Base-by-base conservation (phyloP, 1,140 invertebrate species). In the Drosophila suzukii region DNA sequence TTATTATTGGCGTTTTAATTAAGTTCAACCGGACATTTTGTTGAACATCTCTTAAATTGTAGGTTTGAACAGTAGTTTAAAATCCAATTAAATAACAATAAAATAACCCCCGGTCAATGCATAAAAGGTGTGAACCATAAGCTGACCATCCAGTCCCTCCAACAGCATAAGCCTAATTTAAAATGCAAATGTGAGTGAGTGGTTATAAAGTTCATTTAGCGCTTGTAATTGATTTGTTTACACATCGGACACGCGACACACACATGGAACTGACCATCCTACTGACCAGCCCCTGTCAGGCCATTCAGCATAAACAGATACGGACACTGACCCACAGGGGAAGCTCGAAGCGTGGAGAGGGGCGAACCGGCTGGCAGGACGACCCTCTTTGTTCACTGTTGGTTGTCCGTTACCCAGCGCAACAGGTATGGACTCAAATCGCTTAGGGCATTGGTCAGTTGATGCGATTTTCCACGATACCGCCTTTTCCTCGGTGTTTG, bases 211-310 rank as follows among this genome's bases (percentile, higher is more conserved):
- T 78, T 78, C 75, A 82, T 88, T 86, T 88, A 76, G 79, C 72
- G 84, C 27, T 67, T 62, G 73, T 89, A 89, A 83, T 88, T 83
- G 83, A 88, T 83, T 89, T 89, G 83, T 88, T 88, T 89, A 67
- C 72, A 59, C 75, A 46, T 10, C 55, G 71, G 60, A 71, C 81
- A 85, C 78, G 78, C 77, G 59, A 85, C 79, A 75, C 55, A 75
- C 50, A 71, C 78, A 57, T 62, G 41, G 56, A 79, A 51, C 62
- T 76, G 74, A 76, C 62, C 73, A 54, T 53, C 50, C 39, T 27
- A 49, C 50, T 66, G 60, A 51, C 53, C 60, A 65, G n/a, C 10
- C 39, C 34, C n/a, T 11, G 39, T 6, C 24, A 34, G 32, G 12
- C 32, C 32, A 30, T 44, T 36, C 50, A 62, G 11, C 39, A 74